Base-by-base conservation (phyloP, 2,888 invertebrate genomes). In the Eupithecia tripunctaria region DNA sequence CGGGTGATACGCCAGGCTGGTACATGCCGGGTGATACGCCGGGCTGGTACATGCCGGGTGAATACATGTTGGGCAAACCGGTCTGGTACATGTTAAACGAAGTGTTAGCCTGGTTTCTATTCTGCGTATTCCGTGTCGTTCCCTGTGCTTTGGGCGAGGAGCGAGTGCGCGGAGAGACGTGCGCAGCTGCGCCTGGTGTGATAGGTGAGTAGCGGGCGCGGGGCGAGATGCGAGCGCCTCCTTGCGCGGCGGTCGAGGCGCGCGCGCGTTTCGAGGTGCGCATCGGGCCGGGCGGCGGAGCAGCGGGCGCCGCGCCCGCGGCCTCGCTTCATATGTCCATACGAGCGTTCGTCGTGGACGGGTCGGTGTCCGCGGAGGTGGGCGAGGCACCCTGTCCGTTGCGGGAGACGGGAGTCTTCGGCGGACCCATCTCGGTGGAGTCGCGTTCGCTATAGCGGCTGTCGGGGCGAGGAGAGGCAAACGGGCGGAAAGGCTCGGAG, bases 371-470 rank as follows among this genome's bases (percentile, higher is more conserved):
- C 83, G 91, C 94, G n/a, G 75, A 72, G 32, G 74, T 72, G 81
- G 95, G 92, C 76, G 95, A 89, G 85, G 95, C 91, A 78, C 92
- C 92, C 82, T 93, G 93, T 78, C 89, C 89, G 72, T 93, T 92
- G 82, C 86, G 89, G 66, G 86, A 86, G 67, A 86, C 84, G 76
- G 88, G 93, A 4, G 88, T 93, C 83, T 92, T 91, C 21, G 94
- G 92, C 56, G 91, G 91, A 47, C 93, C 93, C 93, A 93, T 94
- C 27, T 93, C 93, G 32, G 86, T 81, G 59, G 95, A 86, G 87
- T 96, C 95, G 88, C 96, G 95, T 94, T 97, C 91, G 93, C 96
- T 91, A 95, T 96, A 95, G 94, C 97, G 94, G 90, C 95, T 92
- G 76, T 95, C 94, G 56, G 94, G 93, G 64, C 95, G 94, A 5